Percentiles rank a stretch among this genome's conserved stretches.
Conservation (phyloP, 1,140 invertebrate genomes). For the Euglossa dilemma region DNA sequence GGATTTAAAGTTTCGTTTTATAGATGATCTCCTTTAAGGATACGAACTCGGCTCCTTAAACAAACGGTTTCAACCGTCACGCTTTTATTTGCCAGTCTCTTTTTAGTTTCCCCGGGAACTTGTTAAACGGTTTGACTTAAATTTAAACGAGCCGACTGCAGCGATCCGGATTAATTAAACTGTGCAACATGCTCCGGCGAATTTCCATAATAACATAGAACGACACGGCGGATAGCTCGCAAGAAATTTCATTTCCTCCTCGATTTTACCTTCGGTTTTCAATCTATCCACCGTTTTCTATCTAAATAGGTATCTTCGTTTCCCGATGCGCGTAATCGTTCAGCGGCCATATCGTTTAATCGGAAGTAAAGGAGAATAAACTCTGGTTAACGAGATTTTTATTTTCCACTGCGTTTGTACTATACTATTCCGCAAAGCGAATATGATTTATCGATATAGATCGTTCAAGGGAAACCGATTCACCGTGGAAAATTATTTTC, state of each 20-base stretch:
- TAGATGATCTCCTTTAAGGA: neutral
- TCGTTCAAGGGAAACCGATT: no score
- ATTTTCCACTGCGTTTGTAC: no score
- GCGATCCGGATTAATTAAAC: slow-evolving; percentile 24
- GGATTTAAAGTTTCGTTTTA: neutral
- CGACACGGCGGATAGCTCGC: neutral
- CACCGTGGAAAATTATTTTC: no score
- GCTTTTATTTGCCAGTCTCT: neutral
- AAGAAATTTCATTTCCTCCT: slow-evolving; percentile 21
- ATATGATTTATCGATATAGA: no score
- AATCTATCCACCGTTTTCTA: neutral
- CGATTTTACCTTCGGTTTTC: neutral
- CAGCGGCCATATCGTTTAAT: neutral
- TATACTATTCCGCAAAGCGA: no score
- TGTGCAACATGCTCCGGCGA: neutral
- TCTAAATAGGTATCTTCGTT: neutral
- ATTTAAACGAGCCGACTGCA: neutral
- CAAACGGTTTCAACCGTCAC: neutral
- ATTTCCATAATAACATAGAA: slow-evolving; percentile 12
- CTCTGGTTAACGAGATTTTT: no score
- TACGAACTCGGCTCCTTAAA: neutral
- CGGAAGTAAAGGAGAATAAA: neutral
- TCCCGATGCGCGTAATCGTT: neutral
- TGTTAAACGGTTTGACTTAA: neutral
- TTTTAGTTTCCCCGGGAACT: neutral